Conservation (phyloP, 2,113 vertebrate genomes). For the Hippopotamus amphibius region DNA sequence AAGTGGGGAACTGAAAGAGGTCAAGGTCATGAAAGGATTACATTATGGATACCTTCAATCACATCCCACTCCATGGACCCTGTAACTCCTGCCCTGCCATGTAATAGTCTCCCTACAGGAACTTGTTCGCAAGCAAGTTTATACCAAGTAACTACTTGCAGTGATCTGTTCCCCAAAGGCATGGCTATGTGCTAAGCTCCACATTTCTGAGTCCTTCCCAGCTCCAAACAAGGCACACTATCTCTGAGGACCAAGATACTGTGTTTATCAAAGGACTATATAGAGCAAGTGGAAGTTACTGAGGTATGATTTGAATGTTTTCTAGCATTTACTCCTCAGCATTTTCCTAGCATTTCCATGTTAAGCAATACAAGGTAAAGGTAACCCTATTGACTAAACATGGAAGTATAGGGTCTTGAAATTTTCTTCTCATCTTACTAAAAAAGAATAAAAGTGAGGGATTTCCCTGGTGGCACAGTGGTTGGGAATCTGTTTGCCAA, state of each 20-base stretch:
- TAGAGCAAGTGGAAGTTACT: background rate
- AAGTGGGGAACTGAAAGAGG: background rate
- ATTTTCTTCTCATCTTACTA: background rate
- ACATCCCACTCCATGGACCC: background rate
- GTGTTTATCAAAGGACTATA: background rate
- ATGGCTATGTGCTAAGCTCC: fast-evolving
- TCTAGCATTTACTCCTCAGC: background rate
- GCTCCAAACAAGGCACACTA: background rate
- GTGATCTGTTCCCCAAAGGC: background rate
- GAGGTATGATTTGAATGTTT: background rate
- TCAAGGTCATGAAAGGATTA: background rate
- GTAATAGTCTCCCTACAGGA: background rate
- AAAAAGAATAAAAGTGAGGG: background rate
- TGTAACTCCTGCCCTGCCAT: background rate
- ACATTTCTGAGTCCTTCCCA: background rate
- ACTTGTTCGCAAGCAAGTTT: background rate
- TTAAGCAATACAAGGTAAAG: background rate
- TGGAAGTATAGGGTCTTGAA: background rate
- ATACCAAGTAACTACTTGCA: background rate
- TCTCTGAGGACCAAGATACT: background rate
- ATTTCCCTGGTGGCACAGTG: no score
- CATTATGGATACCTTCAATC: background rate
- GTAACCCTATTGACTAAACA: background rate
- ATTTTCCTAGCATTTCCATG: background rate
- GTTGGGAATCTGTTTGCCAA: no score